Base-by-base conservation (phyloP, 1,140 invertebrate species). In the Elymnias hypermnestra region DNA sequence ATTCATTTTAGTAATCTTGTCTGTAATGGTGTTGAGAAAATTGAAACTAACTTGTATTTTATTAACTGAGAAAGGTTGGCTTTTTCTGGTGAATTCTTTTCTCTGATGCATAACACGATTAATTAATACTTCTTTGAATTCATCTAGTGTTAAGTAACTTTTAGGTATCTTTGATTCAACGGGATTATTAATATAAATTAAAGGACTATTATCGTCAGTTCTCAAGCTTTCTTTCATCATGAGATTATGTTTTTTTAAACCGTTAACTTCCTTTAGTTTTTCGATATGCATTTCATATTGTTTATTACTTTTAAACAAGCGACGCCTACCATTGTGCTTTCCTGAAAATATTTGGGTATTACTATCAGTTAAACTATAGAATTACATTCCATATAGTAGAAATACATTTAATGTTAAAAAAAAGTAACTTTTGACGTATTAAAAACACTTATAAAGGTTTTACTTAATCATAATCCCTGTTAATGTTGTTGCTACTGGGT, bases 181-280 rank as follows among this genome's bases (percentile, higher is more conserved):
- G 13, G 79, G 79, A 54, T 83, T 83, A 28, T 73, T 72, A 8
- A 83, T 78, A 36, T 83, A 83, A 36, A 83, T 71, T 1, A 68
- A 40, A 13, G 66, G 57, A 9, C 59, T 57, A 5, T 36, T 13
- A 19, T 31, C 37, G 2, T 51, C 39, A 5, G 21, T 37, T 17
- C 19, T 51, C 3, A 23, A 3, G n/a, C 23, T 46, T 38, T 59
- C 50, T 40, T 57, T 66, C 7, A 74, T 53, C 9, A 62, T 43
- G 0, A 83, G 46, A 35, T 83, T 81, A 23, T 83, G 76, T 8
- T 12, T 48, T 55, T 83, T 83, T 8, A 61, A 62, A 1, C 72
- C 79, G 15, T 83, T 83, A 0, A 83, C 76, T 45, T 75, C 67
- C 70, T 72, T 77, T 3, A 83, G 47, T 42, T 65, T 75, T 25